Percentiles rank a stretch among this genome's conserved stretches.
Conservation (phyloP, 2,888 invertebrate genomes). For the Conus canariensis region DNA sequence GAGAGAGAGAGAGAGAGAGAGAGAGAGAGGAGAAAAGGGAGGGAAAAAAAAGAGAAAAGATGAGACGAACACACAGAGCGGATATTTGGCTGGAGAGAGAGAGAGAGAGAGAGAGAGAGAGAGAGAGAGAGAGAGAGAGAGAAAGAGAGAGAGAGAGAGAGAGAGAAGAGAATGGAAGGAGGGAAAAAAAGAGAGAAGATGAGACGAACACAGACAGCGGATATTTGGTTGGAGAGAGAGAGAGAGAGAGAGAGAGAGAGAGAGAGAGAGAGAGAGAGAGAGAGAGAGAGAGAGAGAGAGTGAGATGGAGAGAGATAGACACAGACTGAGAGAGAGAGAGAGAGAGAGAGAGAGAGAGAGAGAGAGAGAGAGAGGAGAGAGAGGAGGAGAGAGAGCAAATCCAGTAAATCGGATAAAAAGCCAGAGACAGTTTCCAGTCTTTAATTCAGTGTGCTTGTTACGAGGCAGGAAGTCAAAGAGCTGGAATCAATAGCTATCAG, state of each 20-base stretch:
- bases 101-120: neutral
- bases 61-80: no score
- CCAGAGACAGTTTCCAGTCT: no score
- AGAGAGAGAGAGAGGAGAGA: neutral
- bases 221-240: neutral
- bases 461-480: no score
- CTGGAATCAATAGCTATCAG: no score
- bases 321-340: neutral
- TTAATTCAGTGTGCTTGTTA: no score
- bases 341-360: neutral
- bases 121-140: neutral
- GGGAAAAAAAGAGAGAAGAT: neutral
- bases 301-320: neutral
- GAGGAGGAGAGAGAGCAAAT: no score
- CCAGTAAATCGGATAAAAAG: no score
- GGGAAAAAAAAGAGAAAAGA: no score
- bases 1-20: neutral
- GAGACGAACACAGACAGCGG: neutral
- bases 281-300: constrained; percentile 4
- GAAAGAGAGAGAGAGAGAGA: neutral
- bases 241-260: neutral
- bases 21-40: neutral
- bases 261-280: neutral
- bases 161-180: neutral
- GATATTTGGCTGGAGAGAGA: neutral